phyloP scores from a whole-genome alignment of 2,797 vertebrate genomes.

The Trachurus trachurus region DNA sequence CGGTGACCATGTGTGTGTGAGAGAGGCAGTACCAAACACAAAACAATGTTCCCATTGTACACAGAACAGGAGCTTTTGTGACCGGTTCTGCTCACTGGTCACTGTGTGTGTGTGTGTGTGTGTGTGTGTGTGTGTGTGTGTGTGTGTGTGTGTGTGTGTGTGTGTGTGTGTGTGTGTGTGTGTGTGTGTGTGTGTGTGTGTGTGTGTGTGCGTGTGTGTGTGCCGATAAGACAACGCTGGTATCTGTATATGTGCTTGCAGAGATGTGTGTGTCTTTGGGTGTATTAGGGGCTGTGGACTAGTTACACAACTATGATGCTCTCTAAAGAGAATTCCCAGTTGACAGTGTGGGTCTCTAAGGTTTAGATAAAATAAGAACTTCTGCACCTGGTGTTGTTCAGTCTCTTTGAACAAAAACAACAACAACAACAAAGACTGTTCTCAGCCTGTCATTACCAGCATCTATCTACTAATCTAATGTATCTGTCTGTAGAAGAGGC shows the following conservation, averaged over 20 bases:
- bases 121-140: slow-evolving; percentile 17
- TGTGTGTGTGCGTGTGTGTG: slow-evolving; percentile 29
- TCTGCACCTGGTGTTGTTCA: slow-evolving; percentile 22
- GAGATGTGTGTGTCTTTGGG: slow-evolving; percentile 6
- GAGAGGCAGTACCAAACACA: slow-evolving; percentile 23
- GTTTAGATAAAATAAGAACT: slow-evolving; percentile 29
- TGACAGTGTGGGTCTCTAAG: slow-evolving; percentile 37
- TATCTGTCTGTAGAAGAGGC: slow-evolving; percentile 84
- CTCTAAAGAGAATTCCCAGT: slow-evolving; percentile 40
- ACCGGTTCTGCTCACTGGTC: slow-evolving; percentile 39
- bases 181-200: slow-evolving; percentile 32
- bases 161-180: slow-evolving; percentile 32
- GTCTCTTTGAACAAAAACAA: not conserved
- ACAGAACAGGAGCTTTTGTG: slow-evolving; percentile 57
- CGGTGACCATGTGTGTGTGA: slow-evolving; percentile 17
- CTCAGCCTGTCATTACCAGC: not conserved
- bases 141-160: slow-evolving; percentile 23
- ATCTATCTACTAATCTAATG: slow-evolving; percentile 3
- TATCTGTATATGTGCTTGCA: slow-evolving; percentile 17
- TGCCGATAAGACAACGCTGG: not conserved
- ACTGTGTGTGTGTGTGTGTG: slow-evolving; percentile 37
- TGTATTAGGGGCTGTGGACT: slow-evolving; percentile 39
- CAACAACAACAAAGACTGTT: not conserved
- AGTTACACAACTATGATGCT: slow-evolving; percentile 54
- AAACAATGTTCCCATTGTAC: slow-evolving; percentile 77